These are phyloP conservation scores for Isichthys henryi DNA, from an alignment of 2,113 vertebrate species.

Conservation along the genomic window DNA sequence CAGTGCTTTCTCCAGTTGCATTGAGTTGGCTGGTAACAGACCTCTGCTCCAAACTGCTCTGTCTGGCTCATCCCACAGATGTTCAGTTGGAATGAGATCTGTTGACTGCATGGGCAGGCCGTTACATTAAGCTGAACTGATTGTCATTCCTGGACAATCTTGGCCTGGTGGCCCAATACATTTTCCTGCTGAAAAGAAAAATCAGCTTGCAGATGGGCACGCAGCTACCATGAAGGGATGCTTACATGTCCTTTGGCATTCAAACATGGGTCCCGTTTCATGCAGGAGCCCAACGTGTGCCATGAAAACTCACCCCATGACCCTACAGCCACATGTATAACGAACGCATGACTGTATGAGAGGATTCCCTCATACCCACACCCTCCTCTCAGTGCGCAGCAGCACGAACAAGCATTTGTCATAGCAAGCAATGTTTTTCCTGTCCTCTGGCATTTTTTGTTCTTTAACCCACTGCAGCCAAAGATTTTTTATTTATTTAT, in stretches of 20 bases:
- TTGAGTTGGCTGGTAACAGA: background rate
- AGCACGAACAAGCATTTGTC: background rate
- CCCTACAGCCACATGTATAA: background rate
- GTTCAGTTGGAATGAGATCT: background rate
- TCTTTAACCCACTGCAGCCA: background rate
- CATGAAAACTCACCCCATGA: background rate
- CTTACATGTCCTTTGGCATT: background rate
- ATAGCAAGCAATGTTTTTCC: background rate
- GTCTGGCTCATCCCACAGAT: background rate
- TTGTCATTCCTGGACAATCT: conserved; percentile 1
- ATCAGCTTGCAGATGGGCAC: background rate
- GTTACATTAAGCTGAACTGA: background rate
- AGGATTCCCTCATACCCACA: background rate
- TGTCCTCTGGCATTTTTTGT: background rate
- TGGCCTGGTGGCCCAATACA: background rate
- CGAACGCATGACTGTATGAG: background rate
- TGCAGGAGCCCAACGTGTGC: background rate
- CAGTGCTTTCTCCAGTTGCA: background rate
- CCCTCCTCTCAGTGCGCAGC: background rate
- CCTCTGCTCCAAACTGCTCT: background rate
- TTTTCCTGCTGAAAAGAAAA: background rate
- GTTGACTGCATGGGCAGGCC: background rate
- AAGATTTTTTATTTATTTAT: background rate
- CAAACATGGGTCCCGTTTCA: background rate
- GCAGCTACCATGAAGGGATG: background rate